Evolutionary conservation across 1,140 invertebrate species (phyloP), one percentile per base, ranked within the genome.

Genomic region (Drosophila bifasciata): DNA sequence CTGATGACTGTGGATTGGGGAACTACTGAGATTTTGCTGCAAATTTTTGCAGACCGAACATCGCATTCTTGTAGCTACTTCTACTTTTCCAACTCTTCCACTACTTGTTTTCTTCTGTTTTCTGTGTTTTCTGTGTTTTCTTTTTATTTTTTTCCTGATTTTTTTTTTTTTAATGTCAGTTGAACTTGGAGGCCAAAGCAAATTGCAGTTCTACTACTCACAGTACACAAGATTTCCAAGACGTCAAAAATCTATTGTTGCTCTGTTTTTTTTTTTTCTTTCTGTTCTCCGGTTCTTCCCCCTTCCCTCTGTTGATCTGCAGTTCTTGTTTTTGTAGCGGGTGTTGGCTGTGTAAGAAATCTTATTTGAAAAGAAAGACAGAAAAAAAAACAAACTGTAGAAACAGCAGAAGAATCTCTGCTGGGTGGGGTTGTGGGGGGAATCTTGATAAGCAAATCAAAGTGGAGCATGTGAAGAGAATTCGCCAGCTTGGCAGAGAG

Each of bases 161-260:
- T 23, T 39, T 68, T 49, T 46, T 66, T 52, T 79, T 79, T 78
- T 79, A 76, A 84, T 85, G 76, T 86, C 81, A 80, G 80, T 86
- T 85, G 80, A 85, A 86, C 80, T 85, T 81, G 80, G 77, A 74
- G 81, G 80, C 81, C 81, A 85, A 41, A 64, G 81, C 77, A 85
- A 85, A 85, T 85, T 85, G 80, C 83, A 68, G 66, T 17, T 79
- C 62, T 39, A n/a, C n/a, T n/a, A n/a, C n/a, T n/a, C n/a, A n/a
- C n/a, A n/a, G n/a, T n/a, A 41, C 59, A 69, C 76, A 79, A n/a
- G n/a, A 71, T 74, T 60, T 63, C 28, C 64, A 62, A 67, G 77
- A 76, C 77, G 43, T 80, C 64, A 62, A 64, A 25, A 79, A 70
- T 79, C 72, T 76, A 80, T 63, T 59, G 53, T 81, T 73, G 51